Evolutionary conservation across 2,797 vertebrate species (phyloP), one percentile per base, ranked within the genome.

Genomic region (Adrianichthys oophorus): DNA sequence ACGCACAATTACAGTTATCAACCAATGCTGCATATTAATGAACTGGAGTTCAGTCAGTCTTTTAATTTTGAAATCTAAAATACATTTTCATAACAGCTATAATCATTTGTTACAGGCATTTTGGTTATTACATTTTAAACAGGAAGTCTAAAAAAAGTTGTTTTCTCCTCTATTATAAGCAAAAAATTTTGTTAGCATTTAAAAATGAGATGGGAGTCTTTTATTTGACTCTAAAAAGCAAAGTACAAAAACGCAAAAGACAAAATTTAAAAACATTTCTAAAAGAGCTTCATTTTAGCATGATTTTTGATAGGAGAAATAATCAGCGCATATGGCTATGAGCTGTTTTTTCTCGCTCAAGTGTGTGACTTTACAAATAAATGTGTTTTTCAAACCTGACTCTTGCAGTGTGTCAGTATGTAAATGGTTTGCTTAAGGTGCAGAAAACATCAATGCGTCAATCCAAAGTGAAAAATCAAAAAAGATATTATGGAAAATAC

Each of bases 401-500:
- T 29, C 40, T 16, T 57, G 23, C 2, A 6, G 24, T 18, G 12
- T 37, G 15, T 48, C 19, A 65, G 15, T 14, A 24, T 52, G 13
- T 68, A 52, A 43, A 51, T 61, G 14, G 53, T 72, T 59, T 37
- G 56, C 7, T 66, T 48, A 5, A 66, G 26, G 29, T 17, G 15
- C 23, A 60, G 29, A 48, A 69, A 48, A 60, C 16, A 59, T 59
- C 1, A 47, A 23, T 8, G 15, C 42, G 63, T 52, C 1, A 32
- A 16, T 54, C 26, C 40, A 41, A 10, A 53, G 47, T 46, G 45
- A 71, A 70, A 73, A 69, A 65, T 55, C 14, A 66, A 45, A 17
- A 44, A 68, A 10, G 46, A 53, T 8, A 41, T 23, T 29, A 41
- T 18, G 5, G 23, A 48, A 59, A 73, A 52, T 73, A 65, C 48